Percentiles rank a stretch among this genome's conserved stretches.
phyloP scores from a whole-genome alignment of 2,113 vertebrate genomes.

The Cynopterus brachyotis region DNA sequence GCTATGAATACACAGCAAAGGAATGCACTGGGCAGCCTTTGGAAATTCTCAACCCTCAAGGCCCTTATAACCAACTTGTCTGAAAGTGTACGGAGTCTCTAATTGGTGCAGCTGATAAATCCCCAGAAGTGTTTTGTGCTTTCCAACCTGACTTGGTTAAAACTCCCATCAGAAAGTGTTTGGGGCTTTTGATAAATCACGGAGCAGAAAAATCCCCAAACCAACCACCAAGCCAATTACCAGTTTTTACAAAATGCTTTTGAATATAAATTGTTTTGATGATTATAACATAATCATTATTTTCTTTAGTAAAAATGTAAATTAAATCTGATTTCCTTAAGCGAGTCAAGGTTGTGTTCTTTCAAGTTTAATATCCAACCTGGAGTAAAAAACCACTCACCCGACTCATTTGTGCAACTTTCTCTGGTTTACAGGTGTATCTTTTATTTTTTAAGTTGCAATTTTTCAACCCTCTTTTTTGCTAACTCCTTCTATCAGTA shows the following conservation, averaged over 20 bases:
- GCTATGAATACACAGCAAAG: not conserved
- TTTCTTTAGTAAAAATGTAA: not conserved
- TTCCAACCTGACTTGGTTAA: conserved; percentile 50
- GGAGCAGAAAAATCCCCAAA: conserved; percentile 40
- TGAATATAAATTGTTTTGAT: not conserved
- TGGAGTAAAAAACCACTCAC: not conserved
- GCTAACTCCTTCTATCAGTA: not conserved
- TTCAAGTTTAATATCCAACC: not conserved
- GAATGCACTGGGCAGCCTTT: not conserved
- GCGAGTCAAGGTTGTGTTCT: not conserved
- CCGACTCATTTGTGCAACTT: not conserved
- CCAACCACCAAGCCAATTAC: not conserved
- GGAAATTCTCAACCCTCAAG: not conserved
- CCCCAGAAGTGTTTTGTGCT: conserved; percentile 31
- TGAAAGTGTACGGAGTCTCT: not conserved
- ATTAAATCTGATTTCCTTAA: not conserved
- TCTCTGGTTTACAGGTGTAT: not conserved
- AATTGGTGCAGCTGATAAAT: not conserved
- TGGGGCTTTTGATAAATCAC: conserved; percentile 54
- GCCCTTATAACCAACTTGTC: not conserved
- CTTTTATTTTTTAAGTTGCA: not conserved
- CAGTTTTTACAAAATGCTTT: conserved; percentile 4
- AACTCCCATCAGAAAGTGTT: conserved; percentile 48
- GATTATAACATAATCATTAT: not conserved
- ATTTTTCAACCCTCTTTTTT: not conserved